These are phyloP conservation scores for Scomber colias DNA, from an alignment of 2,113 vertebrate species.

Conservation along the genomic window DNA sequence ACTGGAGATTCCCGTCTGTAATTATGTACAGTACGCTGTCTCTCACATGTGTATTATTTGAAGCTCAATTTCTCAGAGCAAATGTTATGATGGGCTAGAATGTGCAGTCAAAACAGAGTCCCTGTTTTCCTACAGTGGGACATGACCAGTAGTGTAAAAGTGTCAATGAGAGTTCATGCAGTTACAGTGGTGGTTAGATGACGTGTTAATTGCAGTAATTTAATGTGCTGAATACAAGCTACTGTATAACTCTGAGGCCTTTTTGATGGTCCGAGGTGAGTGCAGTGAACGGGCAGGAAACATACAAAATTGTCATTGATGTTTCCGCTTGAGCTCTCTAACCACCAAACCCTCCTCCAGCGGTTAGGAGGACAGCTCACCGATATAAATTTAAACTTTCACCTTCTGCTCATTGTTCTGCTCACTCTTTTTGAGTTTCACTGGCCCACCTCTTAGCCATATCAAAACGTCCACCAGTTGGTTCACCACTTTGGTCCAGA, in stretches of 20 bases:
- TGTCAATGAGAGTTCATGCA: conserved; percentile 33
- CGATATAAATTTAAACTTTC: too few relatives aligned
- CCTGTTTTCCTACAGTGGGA: conserved; percentile 49
- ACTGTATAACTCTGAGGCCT: neutral
- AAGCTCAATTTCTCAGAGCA: conserved; percentile 52
- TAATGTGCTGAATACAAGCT: neutral
- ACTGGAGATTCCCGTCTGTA: conserved; percentile 23
- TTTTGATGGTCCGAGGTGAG: neutral
- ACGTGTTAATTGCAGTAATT: neutral
- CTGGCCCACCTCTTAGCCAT: too few relatives aligned
- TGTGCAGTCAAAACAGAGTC: conserved; percentile 55
- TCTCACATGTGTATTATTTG: conserved; percentile 11
- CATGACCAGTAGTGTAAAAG: neutral
- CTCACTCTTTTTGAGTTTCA: neutral
- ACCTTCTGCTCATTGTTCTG: neutral
- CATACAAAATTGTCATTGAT: too few relatives aligned
- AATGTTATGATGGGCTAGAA: conserved; percentile 62
- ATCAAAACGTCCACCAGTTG: too few relatives aligned
- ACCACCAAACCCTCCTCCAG: neutral
- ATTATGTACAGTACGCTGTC: conserved; percentile 12
- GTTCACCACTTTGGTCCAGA: too few relatives aligned
- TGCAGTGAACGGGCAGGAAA: neutral
- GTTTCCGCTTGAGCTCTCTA: too few relatives aligned
- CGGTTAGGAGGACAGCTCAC: too few relatives aligned
- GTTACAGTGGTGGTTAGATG: neutral